These are phyloP conservation scores for Tolypeutes matacus DNA, from an alignment of 2,797 vertebrate species.

Conservation along the genomic window DNA sequence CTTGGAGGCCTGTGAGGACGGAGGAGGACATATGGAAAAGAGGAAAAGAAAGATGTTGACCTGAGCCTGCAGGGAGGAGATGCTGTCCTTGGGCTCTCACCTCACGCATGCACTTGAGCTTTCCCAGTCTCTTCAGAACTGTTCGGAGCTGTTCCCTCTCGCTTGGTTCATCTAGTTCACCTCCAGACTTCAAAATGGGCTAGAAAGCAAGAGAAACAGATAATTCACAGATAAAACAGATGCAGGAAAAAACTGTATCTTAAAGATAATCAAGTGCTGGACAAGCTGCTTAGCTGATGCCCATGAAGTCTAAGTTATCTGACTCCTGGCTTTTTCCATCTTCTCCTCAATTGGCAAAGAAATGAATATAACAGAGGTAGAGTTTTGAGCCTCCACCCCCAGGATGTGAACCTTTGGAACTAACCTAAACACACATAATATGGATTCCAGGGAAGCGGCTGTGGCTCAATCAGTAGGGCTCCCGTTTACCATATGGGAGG, in stretches of 20 bases:
- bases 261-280: constrained; percentile 41
- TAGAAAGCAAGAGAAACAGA: constrained; percentile 80
- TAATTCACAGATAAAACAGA: constrained; percentile 29
- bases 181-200: constrained; percentile 91
- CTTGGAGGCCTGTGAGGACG: neutral
- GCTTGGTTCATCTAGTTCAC: constrained; percentile 91
- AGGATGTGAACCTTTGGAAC: neutral
- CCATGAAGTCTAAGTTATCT: constrained; percentile 7
- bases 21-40: neutral
- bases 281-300: constrained; percentile 8
- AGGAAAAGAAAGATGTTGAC: neutral
- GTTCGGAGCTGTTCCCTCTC: constrained; percentile 94
- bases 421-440: constrained; percentile 56
- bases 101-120: constrained; percentile 94
- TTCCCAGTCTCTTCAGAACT: constrained; percentile 95
- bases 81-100: constrained; percentile 83
- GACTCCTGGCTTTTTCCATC: constrained; percentile 29
- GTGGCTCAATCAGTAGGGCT: too few species aligned
- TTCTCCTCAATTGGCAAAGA: constrained; percentile 1
- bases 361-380: neutral
- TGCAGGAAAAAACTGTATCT: neutral
- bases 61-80: neutral
- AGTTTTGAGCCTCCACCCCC: neutral
- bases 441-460: too few species aligned
- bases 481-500: too few species aligned